Evolutionary conservation across 1,140 invertebrate genomes (phyloP).

Genomic region (Tribolium madens): DNA sequence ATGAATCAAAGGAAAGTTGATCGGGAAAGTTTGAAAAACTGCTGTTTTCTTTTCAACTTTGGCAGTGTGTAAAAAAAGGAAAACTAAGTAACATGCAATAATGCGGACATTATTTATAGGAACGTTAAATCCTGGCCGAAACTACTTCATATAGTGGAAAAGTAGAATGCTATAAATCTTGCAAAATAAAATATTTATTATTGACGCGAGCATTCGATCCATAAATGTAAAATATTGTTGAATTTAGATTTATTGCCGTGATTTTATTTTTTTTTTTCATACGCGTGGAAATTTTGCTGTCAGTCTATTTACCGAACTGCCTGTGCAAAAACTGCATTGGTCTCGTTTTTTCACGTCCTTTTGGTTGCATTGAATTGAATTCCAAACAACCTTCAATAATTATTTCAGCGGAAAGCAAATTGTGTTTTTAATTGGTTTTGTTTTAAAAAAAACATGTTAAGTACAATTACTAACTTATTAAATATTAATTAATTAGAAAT

Average conservation of each 20-base stretch:
- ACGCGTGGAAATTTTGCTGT: conserved; percentile 24
- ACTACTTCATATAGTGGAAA: conserved; percentile 44
- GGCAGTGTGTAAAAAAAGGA: conserved; percentile 41
- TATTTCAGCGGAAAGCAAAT: neutral
- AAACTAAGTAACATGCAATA: conserved; percentile 51
- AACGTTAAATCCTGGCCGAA: conserved; percentile 40
- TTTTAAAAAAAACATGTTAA: conserved; percentile 1
- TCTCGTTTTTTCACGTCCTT: conserved; percentile 14
- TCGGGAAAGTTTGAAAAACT: conserved; percentile 49
- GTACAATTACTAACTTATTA: neutral
- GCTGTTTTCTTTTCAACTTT: conserved; percentile 47
- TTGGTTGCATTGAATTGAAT: conserved; percentile 11
- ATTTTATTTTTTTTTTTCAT: conserved; percentile 37
- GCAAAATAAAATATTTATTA: conserved; percentile 51
- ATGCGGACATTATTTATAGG: conserved; percentile 48
- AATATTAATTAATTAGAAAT: conserved; percentile 21
- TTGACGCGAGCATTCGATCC: conserved; percentile 41
- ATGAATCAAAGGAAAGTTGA: conserved; percentile 49
- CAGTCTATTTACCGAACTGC: conserved; percentile 8
- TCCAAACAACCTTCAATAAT: conserved; percentile 14
- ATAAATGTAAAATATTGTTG: conserved; percentile 52
- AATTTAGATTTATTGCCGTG: conserved; percentile 42
- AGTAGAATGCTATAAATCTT: conserved; percentile 47
- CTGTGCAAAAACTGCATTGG: conserved; percentile 19
- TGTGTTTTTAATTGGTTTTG: neutral